Percentiles rank a stretch among this genome's conserved stretches.
Evolutionary conservation across 1,140 invertebrate genomes (phyloP).

Genomic region (Leptinotarsa texana): DNA sequence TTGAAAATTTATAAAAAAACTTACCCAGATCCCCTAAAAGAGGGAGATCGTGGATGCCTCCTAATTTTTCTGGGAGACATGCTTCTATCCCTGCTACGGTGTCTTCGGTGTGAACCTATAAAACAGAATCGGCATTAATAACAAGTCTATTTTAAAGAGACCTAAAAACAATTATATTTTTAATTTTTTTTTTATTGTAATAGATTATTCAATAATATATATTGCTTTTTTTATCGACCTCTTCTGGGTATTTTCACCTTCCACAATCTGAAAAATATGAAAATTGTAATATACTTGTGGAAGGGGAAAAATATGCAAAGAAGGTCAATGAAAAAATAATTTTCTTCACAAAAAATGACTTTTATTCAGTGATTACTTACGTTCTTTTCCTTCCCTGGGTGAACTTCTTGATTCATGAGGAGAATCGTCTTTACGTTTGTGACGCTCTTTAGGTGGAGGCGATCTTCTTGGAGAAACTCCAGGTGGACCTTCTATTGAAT

Average conservation of each 20-base stretch:
- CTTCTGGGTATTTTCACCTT: too few relatives aligned
- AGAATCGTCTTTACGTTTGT: background rate
- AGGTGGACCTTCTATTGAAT: conserved; percentile 45
- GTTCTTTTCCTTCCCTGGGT: background rate
- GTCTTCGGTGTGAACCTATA: conserved; percentile 10
- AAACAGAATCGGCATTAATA: background rate
- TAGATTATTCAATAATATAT: background rate
- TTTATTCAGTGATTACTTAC: background rate
- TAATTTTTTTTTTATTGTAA: background rate
- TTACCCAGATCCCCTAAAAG: conserved; percentile 18
- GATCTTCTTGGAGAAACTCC: conserved; percentile 49
- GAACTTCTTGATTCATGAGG: background rate
- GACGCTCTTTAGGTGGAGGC: conserved; percentile 30
- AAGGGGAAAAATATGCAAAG: background rate
- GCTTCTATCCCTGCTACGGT: conserved; percentile 15
- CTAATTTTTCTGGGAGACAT: conserved; percentile 27
- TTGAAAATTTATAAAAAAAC: background rate
- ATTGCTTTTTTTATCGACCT: too few relatives aligned
- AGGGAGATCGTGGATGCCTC: conserved; percentile 28
- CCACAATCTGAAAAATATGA: too few relatives aligned
- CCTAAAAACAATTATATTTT: too few relatives aligned
- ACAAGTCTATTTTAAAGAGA: too few relatives aligned
- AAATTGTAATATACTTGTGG: too few relatives aligned
- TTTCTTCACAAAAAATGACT: too few relatives aligned
- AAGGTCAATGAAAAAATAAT: too few relatives aligned